Evolutionary conservation across 2,797 vertebrate genomes (phyloP).

Genomic region (Hipposideros larvatus): DNA sequence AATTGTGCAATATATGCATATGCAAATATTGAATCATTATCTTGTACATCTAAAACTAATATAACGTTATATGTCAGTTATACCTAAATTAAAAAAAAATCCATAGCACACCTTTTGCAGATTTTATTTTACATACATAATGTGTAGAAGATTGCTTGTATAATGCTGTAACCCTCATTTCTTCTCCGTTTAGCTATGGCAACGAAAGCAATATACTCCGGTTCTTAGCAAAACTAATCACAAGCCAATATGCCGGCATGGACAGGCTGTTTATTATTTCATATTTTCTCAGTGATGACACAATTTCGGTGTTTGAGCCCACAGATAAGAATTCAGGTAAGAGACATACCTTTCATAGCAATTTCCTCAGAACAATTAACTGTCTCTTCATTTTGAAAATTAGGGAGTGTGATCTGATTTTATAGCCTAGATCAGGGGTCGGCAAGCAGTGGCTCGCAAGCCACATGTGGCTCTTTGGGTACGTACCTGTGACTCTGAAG

Average conservation of each 20-base stretch:
- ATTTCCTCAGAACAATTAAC: conserved; percentile 44
- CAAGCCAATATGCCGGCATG: conserved; percentile 85
- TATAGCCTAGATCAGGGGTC: not conserved
- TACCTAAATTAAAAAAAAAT: not conserved
- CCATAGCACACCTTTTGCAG: not conserved
- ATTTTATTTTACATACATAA: not conserved
- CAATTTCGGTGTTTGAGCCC: conserved; percentile 92
- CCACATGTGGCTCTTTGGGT: too few relatives aligned
- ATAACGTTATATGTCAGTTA: not conserved
- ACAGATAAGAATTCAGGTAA: conserved; percentile 93
- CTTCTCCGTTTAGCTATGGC: conserved; percentile 88
- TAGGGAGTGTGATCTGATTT: conserved; percentile 31
- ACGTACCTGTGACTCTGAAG: too few relatives aligned
- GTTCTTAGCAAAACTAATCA: conserved; percentile 91
- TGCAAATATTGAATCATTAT: not conserved
- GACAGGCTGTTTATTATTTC: conserved; percentile 93
- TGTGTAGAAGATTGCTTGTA: not conserved
- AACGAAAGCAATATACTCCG: conserved; percentile 91
- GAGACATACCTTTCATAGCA: not conserved
- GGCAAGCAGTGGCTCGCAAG: too few relatives aligned
- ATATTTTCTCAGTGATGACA: conserved; percentile 93
- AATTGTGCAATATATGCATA: not conserved
- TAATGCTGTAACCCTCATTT: conserved; percentile 62
- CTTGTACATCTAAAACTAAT: not conserved
- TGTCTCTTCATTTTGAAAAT: conserved; percentile 60